phyloP scores from a whole-genome alignment of 1,140 invertebrate genomes.

The Rhynchophorus ferrugineus region DNA sequence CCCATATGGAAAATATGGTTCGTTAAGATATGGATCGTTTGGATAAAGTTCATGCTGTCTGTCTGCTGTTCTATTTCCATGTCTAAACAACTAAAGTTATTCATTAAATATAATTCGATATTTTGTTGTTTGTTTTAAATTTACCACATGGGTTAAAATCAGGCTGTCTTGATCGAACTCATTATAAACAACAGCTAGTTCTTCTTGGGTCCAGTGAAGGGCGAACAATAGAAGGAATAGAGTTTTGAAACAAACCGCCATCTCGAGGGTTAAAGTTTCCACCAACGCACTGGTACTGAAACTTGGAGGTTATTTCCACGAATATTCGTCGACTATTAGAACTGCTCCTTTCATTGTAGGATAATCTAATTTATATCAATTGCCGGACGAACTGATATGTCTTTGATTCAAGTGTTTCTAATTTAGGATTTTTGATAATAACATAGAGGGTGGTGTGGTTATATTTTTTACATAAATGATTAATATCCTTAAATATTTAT shows the following conservation, averaged over 20 bases:
- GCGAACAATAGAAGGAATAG: neutral
- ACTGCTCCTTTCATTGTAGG: neutral
- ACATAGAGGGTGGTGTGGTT: no score
- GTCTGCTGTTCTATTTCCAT: constrained; percentile 15
- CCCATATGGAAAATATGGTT: constrained; percentile 10
- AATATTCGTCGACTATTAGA: neutral
- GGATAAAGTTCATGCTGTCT: constrained; percentile 14
- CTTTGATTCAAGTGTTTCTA: no score
- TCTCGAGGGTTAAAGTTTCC: neutral
- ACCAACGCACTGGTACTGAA: neutral
- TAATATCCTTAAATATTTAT: no score
- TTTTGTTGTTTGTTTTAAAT: no score
- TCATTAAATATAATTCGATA: no score
- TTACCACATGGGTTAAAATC: neutral
- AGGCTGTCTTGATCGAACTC: neutral
- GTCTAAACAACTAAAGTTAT: constrained; percentile 11
- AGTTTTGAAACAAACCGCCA: neutral
- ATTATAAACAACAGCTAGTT: neutral
- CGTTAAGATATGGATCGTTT: constrained; percentile 12
- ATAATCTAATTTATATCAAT: no score
- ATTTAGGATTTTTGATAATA: no score
- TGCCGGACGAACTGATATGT: no score
- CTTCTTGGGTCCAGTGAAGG: neutral
- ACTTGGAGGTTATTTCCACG: neutral
- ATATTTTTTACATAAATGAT: no score